These are phyloP conservation scores for Phrynosoma platyrhinos DNA, from an alignment of 2,113 vertebrate genomes.

Conservation along the genomic window DNA sequence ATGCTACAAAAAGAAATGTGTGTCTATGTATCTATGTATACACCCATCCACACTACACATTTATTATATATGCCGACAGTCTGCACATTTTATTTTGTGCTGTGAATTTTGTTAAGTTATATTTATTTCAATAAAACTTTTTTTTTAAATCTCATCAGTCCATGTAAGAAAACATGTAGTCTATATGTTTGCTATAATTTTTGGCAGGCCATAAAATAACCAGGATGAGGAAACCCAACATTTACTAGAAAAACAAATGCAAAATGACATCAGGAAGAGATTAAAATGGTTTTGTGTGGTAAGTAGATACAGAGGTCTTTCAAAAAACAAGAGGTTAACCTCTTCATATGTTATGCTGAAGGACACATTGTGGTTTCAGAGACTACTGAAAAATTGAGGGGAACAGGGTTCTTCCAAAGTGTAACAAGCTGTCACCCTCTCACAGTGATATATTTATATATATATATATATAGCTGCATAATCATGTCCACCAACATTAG, in stretches of 20 bases:
- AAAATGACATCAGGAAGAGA: background rate
- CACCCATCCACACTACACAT: too few species aligned
- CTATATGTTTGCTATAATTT: background rate
- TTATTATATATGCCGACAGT: too few species aligned
- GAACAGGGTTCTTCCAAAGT: background rate
- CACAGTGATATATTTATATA: background rate
- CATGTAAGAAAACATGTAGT: background rate
- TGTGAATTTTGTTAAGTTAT: too few species aligned
- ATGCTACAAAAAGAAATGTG: too few species aligned
- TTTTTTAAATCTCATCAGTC: too few species aligned
- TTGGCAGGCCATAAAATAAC: constrained; percentile 18
- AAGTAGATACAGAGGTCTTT: background rate
- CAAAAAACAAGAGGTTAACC: background rate
- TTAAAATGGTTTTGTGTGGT: background rate
- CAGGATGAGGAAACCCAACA: background rate
- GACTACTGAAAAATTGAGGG: constrained; percentile 3
- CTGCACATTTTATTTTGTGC: too few species aligned
- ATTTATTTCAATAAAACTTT: too few species aligned
- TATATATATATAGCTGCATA: background rate
- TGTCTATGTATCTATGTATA: too few species aligned
- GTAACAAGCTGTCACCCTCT: background rate
- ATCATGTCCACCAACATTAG: background rate
- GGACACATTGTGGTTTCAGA: background rate
- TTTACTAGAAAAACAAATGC: background rate
- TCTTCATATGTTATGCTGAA: background rate